A percentile compares a stretch with the other conserved stretches of the same genome.
Evolutionary conservation across 1,140 invertebrate species (phyloP).

Genomic region (Diabrotica undecimpunctata): DNA sequence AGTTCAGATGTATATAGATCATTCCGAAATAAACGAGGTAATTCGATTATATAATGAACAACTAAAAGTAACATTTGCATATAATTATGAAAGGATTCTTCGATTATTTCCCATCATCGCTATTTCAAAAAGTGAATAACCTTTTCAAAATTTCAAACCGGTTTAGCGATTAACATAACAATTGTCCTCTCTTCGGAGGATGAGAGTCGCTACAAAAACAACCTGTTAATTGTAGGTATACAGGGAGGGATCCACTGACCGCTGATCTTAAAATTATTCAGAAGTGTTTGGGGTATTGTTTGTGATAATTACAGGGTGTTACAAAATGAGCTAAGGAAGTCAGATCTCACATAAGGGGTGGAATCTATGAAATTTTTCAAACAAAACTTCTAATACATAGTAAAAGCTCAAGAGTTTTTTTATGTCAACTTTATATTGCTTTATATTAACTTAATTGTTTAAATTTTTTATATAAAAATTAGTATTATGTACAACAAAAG

Average conservation of each 20-base stretch:
- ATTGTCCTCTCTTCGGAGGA: slow-evolving; percentile 41
- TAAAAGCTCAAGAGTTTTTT: too few relatives aligned
- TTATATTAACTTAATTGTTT: too few relatives aligned
- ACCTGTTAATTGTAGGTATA: slow-evolving; percentile 41
- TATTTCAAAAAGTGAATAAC: slow-evolving; percentile 42
- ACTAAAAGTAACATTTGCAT: slow-evolving; percentile 33
- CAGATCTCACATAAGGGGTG: too few relatives aligned
- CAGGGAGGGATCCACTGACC: slow-evolving; percentile 4
- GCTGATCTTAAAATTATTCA: too few relatives aligned
- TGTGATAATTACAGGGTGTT: too few relatives aligned
- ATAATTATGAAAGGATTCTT: slow-evolving; percentile 29
- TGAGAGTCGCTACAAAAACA: slow-evolving; percentile 39
- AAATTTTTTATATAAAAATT: too few relatives aligned
- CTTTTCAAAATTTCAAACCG: slow-evolving; percentile 43
- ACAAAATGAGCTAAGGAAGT: too few relatives aligned
- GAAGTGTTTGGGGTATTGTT: too few relatives aligned
- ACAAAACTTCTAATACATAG: too few relatives aligned
- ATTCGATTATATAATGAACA: slow-evolving; percentile 32
- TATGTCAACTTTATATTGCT: too few relatives aligned
- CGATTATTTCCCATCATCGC: slow-evolving; percentile 35
- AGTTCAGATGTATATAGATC: slow-evolving; percentile 21
- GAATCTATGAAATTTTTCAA: too few relatives aligned
- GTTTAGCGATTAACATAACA: slow-evolving; percentile 43
- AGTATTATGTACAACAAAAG: too few relatives aligned
- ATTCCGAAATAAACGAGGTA: slow-evolving; percentile 29